phyloP scores from a whole-genome alignment of 2,113 vertebrate genomes.

The Phocoena sinus region DNA sequence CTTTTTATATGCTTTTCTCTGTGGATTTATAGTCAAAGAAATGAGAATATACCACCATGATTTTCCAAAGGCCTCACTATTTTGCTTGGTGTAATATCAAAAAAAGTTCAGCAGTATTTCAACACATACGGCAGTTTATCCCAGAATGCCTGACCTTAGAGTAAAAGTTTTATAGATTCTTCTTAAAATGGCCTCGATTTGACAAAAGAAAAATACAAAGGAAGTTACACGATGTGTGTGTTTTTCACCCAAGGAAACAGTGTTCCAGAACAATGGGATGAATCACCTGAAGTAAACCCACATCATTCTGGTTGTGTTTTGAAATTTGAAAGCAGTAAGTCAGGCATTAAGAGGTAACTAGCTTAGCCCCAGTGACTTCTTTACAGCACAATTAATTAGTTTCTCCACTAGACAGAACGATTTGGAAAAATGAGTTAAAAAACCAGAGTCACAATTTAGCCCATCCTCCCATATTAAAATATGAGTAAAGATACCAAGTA shows the following conservation, averaged over 20 bases:
- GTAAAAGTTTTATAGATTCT: constrained; percentile 1
- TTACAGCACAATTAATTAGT: background rate
- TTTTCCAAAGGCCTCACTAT: background rate
- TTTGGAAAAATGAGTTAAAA: background rate
- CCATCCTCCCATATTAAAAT: background rate
- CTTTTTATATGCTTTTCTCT: background rate
- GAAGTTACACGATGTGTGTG: background rate
- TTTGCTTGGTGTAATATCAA: background rate
- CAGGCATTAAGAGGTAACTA: background rate
- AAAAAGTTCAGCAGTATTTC: constrained; percentile 15
- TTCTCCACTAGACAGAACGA: background rate
- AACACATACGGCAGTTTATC: background rate
- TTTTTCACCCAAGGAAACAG: background rate
- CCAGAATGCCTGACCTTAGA: constrained; percentile 19
- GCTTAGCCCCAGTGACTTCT: background rate
- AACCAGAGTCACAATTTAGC: background rate
- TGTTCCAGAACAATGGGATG: background rate
- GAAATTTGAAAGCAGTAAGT: constrained; percentile 34
- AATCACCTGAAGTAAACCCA: background rate
- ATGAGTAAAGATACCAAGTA: background rate
- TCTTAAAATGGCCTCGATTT: constrained; percentile 18
- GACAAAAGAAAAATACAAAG: background rate
- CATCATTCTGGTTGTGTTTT: background rate
- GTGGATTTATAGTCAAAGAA: background rate
- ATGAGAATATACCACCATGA: background rate